Evolutionary conservation across 2,113 vertebrate genomes (phyloP).

Genomic region (Athene cunicularia): DNA sequence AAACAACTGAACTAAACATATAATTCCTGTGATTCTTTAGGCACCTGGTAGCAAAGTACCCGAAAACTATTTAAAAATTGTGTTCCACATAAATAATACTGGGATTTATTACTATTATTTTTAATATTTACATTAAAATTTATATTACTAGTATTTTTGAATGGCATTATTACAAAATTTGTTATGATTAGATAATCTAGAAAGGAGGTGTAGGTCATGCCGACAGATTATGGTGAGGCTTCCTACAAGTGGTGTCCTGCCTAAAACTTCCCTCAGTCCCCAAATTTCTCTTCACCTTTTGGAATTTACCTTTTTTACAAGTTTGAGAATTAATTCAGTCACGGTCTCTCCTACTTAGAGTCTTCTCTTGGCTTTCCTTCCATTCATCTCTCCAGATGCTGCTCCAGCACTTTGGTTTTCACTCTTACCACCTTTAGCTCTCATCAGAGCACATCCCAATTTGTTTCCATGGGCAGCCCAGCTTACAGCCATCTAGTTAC

Average conservation of each 20-base stretch:
- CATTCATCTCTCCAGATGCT: neutral
- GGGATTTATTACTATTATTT: neutral
- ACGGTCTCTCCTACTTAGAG: neutral
- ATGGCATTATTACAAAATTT: neutral
- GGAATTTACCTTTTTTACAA: neutral
- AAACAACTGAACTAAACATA: neutral
- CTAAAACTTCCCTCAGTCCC: neutral
- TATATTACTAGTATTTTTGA: neutral
- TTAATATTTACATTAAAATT: too few species aligned
- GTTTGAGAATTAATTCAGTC: neutral
- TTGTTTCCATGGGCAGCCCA: neutral
- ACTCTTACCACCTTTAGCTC: neutral
- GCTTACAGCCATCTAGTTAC: neutral
- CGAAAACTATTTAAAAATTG: neutral
- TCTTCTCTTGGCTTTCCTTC: neutral
- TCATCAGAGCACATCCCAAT: neutral
- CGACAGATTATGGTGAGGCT: neutral
- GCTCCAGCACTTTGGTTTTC: neutral
- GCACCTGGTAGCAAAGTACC: neutral
- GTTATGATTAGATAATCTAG: neutral
- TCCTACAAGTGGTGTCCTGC: neutral
- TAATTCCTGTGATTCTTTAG: neutral
- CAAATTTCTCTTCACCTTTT: neutral
- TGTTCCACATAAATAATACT: neutral
- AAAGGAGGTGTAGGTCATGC: neutral